A percentile compares a stretch with the other conserved stretches of the same genome.
Evolutionary conservation across 2,797 vertebrate species (phyloP).

Genomic region (Odontamblyopus lacepedii): DNA sequence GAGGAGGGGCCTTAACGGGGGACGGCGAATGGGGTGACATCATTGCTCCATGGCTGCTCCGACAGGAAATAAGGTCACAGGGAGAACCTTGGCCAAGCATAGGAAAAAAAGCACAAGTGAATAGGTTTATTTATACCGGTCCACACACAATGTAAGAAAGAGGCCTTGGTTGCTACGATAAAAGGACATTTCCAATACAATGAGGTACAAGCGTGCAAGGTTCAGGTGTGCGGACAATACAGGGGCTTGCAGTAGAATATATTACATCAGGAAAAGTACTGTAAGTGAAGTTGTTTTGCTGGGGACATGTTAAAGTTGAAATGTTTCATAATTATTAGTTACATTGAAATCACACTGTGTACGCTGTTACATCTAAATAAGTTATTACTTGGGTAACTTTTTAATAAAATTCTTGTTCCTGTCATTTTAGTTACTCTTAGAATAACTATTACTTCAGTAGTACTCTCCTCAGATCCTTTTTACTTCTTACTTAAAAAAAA

Average conservation of each 20-base stretch:
- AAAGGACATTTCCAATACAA: constrained; percentile 59
- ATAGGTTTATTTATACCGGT: constrained; percentile 32
- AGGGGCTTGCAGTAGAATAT: constrained; percentile 22
- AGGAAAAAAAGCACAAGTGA: constrained; percentile 52
- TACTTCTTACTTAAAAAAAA: too few species aligned
- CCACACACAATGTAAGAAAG: constrained; percentile 36
- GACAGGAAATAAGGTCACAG: constrained; percentile 82
- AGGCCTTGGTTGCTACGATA: constrained; percentile 53
- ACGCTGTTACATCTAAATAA: too few species aligned
- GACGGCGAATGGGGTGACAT: constrained; percentile 68
- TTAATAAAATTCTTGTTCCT: too few species aligned
- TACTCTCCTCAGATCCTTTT: too few species aligned
- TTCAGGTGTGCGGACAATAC: constrained; percentile 40
- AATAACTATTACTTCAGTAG: too few species aligned
- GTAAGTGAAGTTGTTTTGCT: neutral
- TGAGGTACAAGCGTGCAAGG: constrained; percentile 44
- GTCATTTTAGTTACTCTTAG: too few species aligned
- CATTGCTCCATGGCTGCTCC: constrained; percentile 62
- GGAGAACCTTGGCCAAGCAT: constrained; percentile 65
- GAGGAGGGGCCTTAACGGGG: constrained; percentile 65
- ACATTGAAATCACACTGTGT: too few species aligned
- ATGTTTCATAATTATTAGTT: neutral
- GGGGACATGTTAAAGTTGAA: neutral
- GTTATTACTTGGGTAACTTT: too few species aligned
- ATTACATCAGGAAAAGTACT: neutral